These are phyloP conservation scores for Xenopus laevis DNA, from an alignment of 2,113 vertebrate species.

Conservation along the genomic window DNA sequence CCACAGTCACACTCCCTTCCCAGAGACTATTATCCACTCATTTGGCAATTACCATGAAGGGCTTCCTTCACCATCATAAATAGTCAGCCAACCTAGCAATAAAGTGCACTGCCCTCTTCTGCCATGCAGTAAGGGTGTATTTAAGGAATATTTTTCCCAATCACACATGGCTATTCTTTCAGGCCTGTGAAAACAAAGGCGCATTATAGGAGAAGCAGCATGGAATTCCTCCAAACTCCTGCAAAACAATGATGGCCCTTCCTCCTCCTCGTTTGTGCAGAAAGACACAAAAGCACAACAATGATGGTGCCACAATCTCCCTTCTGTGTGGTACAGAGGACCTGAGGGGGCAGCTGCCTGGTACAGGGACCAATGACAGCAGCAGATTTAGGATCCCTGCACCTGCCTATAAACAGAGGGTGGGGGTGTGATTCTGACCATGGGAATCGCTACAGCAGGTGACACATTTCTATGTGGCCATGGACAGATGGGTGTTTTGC, in stretches of 20 bases:
- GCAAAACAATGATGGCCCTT: constrained; percentile 24
- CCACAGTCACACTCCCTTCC: too few species aligned
- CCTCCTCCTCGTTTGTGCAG: constrained; percentile 5
- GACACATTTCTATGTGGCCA: too few species aligned
- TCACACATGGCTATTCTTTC: background rate
- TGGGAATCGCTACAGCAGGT: background rate
- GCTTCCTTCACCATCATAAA: too few species aligned
- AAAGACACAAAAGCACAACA: constrained; percentile 20
- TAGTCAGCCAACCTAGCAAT: too few species aligned
- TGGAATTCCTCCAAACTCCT: constrained; percentile 42
- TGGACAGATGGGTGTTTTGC: too few species aligned
- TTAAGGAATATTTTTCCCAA: background rate
- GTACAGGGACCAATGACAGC: constrained; percentile 3
- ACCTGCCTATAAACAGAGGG: constrained; percentile 15
- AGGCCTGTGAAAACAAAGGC: constrained; percentile 35
- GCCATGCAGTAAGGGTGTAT: too few species aligned
- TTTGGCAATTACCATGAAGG: too few species aligned
- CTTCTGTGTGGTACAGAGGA: constrained; percentile 7
- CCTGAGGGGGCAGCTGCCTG: constrained; percentile 33
- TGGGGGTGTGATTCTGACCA: background rate
- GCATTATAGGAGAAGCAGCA: constrained; percentile 29
- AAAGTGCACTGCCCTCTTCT: too few species aligned
- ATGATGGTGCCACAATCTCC: constrained; percentile 20
- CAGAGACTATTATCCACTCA: too few species aligned
- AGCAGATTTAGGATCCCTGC: background rate